Conservation (phyloP, 2,888 invertebrate species). For the Elmis aenea region DNA sequence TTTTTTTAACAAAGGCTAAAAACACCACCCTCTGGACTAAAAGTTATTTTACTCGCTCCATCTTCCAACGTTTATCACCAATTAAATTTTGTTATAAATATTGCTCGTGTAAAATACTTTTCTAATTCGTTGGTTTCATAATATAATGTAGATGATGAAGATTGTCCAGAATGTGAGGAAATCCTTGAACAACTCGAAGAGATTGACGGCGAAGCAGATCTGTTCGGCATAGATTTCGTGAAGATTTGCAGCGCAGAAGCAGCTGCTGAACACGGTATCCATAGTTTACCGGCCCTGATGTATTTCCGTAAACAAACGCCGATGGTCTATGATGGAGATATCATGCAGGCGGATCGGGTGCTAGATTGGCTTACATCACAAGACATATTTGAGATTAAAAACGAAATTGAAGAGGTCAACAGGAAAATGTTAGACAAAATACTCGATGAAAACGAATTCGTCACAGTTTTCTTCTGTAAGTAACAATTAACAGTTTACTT, state of each 20-base stretch:
- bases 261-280: slow-evolving; percentile 74
- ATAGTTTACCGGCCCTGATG: slow-evolving; percentile 79
- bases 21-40: too few species aligned
- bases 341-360: slow-evolving; percentile 80
- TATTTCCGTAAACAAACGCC: slow-evolving; percentile 80
- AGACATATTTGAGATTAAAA: slow-evolving; percentile 91
- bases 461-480: slow-evolving; percentile 95
- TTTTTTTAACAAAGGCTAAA: too few species aligned
- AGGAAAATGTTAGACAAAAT: slow-evolving; percentile 94
- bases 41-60: too few species aligned
- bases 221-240: slow-evolving; percentile 91
- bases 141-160: slow-evolving; percentile 85
- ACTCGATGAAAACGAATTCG: slow-evolving; percentile 89
- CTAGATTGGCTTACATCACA: slow-evolving; percentile 89
- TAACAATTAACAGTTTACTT: too few species aligned
- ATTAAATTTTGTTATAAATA: too few species aligned
- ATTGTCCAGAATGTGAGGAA: slow-evolving; percentile 87
- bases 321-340: slow-evolving; percentile 83
- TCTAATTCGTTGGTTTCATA: too few species aligned
- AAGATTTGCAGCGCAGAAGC: slow-evolving; percentile 81
- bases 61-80: too few species aligned
- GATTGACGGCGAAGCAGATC: slow-evolving; percentile 92
- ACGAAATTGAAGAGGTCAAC: slow-evolving; percentile 96
- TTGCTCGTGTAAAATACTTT: too few species aligned
- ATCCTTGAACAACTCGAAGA: slow-evolving; percentile 86